Evolutionary conservation across 1,140 invertebrate genomes (phyloP).

Genomic region (Alviniconcha marisindica): DNA sequence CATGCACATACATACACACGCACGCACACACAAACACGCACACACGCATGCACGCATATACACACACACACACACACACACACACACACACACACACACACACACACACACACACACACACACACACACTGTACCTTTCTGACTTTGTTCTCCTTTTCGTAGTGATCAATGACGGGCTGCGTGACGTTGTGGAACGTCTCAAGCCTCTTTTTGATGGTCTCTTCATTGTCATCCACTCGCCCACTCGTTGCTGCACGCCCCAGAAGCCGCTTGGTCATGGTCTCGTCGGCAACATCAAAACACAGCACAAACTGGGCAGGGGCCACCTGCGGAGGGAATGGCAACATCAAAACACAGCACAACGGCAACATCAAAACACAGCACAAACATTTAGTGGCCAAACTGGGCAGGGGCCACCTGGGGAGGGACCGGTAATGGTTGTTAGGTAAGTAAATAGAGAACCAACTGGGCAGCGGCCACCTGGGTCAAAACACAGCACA

Average conservation of each 20-base stretch:
- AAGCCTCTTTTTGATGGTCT: slow-evolving; percentile 95
- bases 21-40: neutral
- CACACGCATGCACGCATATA: slow-evolving; percentile 5
- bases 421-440: neutral
- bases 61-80: neutral
- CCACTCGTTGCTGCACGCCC: slow-evolving; percentile 90
- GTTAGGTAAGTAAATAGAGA: too few species aligned
- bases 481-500: slow-evolving; percentile 86
- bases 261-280: slow-evolving; percentile 88
- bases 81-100: neutral
- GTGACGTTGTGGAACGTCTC: slow-evolving; percentile 94
- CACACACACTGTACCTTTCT: slow-evolving; percentile 38
- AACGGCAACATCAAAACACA: slow-evolving; percentile 93
- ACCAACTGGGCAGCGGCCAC: too few species aligned
- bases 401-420: slow-evolving; percentile 87
- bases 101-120: neutral
- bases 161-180: slow-evolving; percentile 86
- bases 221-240: slow-evolving; percentile 96
- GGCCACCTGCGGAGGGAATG: slow-evolving; percentile 86
- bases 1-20: neutral
- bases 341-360: too few species aligned
- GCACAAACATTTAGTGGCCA: too few species aligned
- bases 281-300: slow-evolving; percentile 89
- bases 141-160: slow-evolving; percentile 50
- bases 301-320: slow-evolving; percentile 87